Evolutionary conservation across 2,797 vertebrate genomes (phyloP), one percentile per base, ranked within the genome.

Genomic region (Lepilemur septentrionalis): DNA sequence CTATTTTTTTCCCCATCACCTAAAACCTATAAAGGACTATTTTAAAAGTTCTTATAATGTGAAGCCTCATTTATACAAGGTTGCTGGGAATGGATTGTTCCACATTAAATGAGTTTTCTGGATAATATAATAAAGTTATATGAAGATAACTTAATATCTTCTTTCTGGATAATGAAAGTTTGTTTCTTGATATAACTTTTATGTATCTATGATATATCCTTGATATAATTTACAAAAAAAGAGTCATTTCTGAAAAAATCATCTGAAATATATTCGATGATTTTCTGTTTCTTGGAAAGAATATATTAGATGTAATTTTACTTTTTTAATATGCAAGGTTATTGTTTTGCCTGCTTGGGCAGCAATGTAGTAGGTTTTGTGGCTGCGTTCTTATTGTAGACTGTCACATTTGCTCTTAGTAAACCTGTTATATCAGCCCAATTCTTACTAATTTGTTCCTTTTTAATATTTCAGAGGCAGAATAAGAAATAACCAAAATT

Each of bases 401-500:
- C 59, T 48, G 0, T 78, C 50, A 55, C 25, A 61, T 79, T n/a
- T 46, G 3, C 52, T 67, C 6, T 89, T 22, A 7, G 22, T 52
- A 35, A 85, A 73, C 48, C 78, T 95, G 25, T 67, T 18, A 7
- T 84, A 84, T 93, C 30, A 96, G 35, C 8, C 43, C 50, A 63
- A 22, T 4, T 92, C 52, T 93, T 90, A 43, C 15, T 52, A 55
- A 61, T 79, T 88, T 93, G 48, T 67, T 92, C 4, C 6, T 94
- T 94, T 76, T 75, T 46, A 55, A 48, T 59, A 23, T 79, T 15
- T 78, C 89, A 61, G 11, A 82, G 41, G 35, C 43, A 75, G 69
- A 86, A 41, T 86, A 76, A 94, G 30, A 89, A 93, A 94, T 89
- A 83, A 85, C 15, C 25, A 83, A 95, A 91, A 93, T 52, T 46